Percentiles rank a stretch among this genome's conserved stretches.
Conservation (phyloP, 2,888 invertebrate species). For the Pteria penguin region DNA sequence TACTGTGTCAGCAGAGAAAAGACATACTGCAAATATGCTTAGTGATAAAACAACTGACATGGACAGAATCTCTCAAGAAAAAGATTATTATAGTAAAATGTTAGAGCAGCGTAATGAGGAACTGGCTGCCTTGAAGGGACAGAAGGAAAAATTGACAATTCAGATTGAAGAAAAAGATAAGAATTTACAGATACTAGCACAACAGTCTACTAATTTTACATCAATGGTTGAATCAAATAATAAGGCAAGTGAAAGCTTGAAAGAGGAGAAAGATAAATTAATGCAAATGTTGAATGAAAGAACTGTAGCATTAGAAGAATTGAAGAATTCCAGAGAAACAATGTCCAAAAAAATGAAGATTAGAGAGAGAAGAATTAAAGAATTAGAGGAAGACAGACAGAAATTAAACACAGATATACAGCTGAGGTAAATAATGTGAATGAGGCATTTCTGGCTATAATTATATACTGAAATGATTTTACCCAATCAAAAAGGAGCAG, state of each 20-base stretch:
- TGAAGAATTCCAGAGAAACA: conserved; percentile 60
- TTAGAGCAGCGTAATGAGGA: conserved; percentile 71
- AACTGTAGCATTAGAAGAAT: conserved; percentile 64
- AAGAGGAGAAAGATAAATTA: conserved; percentile 70
- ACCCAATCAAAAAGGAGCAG: too few species aligned
- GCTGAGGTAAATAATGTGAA: conserved; percentile 31
- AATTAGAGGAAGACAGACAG: conserved; percentile 65
- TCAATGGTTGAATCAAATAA: conserved; percentile 67
- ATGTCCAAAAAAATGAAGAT: conserved; percentile 69
- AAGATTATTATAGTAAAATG: conserved; percentile 71
- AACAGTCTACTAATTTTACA: conserved; percentile 67
- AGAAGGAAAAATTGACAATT: conserved; percentile 66
- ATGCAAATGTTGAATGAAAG: conserved; percentile 61
- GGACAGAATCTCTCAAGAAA: conserved; percentile 68
- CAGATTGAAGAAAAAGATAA: conserved; percentile 76
- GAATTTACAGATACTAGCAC: conserved; percentile 66
- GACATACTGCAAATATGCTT: conserved; percentile 63
- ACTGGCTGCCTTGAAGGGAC: conserved; percentile 59
- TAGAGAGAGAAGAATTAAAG: conserved; percentile 64
- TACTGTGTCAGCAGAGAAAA: conserved; percentile 60
- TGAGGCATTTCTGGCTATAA: too few species aligned
- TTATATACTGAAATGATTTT: too few species aligned
- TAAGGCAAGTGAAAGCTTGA: conserved; percentile 59
- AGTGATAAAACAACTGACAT: conserved; percentile 62
- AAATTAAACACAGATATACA: conserved; percentile 55